Base-by-base conservation (phyloP, 2,888 invertebrate species). In the Malthinus seriepunctatus region DNA sequence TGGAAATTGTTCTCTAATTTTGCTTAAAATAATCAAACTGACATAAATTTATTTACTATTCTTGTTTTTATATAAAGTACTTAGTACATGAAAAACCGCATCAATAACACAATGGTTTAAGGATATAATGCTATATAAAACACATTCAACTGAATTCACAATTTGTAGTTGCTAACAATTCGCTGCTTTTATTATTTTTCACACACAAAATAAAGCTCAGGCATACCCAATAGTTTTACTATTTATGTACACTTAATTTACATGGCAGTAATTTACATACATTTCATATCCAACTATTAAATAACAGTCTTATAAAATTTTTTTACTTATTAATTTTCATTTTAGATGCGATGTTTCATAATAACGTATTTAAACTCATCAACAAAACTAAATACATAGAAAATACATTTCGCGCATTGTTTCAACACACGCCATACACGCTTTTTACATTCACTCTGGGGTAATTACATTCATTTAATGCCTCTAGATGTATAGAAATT, bases 181-280 rank as follows among this genome's bases (percentile, higher is more conserved):
- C 23, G 23, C 23, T 23, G 5, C 5, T 23, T 23, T 67, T 69
- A 69, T 69, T 69, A 23, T 23, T 23, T 23, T 23, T 23, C 5
- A 23, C 23, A 69, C 69, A 69, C 68, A 69, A 67, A 69, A 69
- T 69, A 69, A 69, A 70, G 69, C 63, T 64, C 61, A 63, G 67
- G 65, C 64, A 63, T 64, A 51, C 51, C 46, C 32, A 49, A 52
- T 54, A 46, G 47, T 62, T 52, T 23, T 38, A 45, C 51, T 52
- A 58, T 55, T 23, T 62, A 62, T 59, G 48, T 57, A 62, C 57
- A 62, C 38, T 47, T 50, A 44, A 57, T 63, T 60, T 57, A 60
- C 54, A 60, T 55, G 55, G 59, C 55, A 60, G 54, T 60, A 60
- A 47, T 32, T 51, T 60, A 59, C 51, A 60, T 35, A 51, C 35